These are phyloP conservation scores for Melanitta fusca DNA, from an alignment of 2,797 vertebrate species.

Conservation along the genomic window DNA sequence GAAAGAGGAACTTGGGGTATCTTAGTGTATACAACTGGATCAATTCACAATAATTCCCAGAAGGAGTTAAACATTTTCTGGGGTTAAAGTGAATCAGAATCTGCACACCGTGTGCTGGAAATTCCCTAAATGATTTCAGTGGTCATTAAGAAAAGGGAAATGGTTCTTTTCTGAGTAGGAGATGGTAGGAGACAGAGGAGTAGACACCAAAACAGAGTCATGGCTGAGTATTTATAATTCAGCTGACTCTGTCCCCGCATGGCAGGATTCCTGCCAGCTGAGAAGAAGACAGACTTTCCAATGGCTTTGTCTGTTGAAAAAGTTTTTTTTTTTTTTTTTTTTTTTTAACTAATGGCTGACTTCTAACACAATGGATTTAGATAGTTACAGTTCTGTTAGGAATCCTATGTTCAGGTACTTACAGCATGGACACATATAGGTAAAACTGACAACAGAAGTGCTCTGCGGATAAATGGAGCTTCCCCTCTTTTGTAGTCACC, in stretches of 20 bases:
- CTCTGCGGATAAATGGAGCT: neutral
- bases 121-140: slow-evolving; percentile 82
- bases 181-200: slow-evolving; percentile 75
- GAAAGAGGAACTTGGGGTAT: slow-evolving; percentile 10
- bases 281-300: slow-evolving; percentile 3
- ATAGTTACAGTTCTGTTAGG: neutral
- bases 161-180: slow-evolving; percentile 79
- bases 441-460: neutral
- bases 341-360: neutral
- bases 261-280: slow-evolving; percentile 40
- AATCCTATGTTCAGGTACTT: neutral
- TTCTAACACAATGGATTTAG: neutral
- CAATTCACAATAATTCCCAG: slow-evolving; percentile 49
- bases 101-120: slow-evolving; percentile 78
- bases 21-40: neutral
- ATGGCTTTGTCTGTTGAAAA: neutral
- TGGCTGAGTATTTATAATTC: slow-evolving; percentile 52
- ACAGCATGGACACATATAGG: neutral
- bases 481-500: neutral
- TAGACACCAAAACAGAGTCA: slow-evolving; percentile 69
- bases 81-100: slow-evolving; percentile 83
- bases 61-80: slow-evolving; percentile 80
- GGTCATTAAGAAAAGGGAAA: slow-evolving; percentile 85
- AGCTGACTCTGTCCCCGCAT: slow-evolving; percentile 4
- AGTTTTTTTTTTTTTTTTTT: neutral